Evolutionary conservation across 2,888 invertebrate species (phyloP).

Genomic region (Meandrusa payeni): DNA sequence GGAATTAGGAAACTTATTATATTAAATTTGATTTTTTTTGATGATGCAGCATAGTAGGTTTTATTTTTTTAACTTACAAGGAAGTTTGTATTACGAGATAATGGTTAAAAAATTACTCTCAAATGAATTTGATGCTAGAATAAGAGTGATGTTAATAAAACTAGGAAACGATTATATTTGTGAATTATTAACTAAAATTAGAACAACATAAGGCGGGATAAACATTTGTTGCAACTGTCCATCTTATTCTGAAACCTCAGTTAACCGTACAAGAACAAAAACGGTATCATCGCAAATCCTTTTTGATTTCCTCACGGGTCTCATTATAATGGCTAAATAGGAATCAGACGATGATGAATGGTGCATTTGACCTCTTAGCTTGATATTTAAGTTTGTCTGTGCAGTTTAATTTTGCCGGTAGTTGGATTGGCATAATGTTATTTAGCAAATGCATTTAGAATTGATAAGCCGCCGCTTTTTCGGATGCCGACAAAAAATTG

Average conservation of each 20-base stretch:
- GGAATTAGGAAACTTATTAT: no score
- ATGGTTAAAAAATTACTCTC: no score
- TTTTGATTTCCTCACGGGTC: slow-evolving; percentile 9
- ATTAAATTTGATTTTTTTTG: no score
- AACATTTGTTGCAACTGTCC: slow-evolving; percentile 2
- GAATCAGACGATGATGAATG: slow-evolving; percentile 20
- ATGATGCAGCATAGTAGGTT: no score
- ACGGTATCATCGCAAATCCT: background rate
- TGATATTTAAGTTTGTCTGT: slow-evolving; percentile 9
- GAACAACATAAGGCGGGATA: no score
- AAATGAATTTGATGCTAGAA: no score
- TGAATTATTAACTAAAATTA: slow-evolving; percentile 14
- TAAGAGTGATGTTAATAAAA: no score
- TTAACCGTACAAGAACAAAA: background rate
- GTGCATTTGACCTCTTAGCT: slow-evolving; percentile 18
- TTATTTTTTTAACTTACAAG: no score
- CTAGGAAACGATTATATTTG: background rate
- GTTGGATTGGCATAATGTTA: slow-evolving; percentile 6
- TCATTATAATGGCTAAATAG: slow-evolving; percentile 11
- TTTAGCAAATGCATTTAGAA: slow-evolving; percentile 2
- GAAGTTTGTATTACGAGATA: no score
- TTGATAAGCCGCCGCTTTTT: slow-evolving; percentile 1
- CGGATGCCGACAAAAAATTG: background rate
- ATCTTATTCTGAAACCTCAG: slow-evolving; percentile 6
- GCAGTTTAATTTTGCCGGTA: slow-evolving; percentile 18